These are phyloP conservation scores for Podotricha telesiphe DNA, from an alignment of 2,888 invertebrate genomes.

Conservation along the genomic window DNA sequence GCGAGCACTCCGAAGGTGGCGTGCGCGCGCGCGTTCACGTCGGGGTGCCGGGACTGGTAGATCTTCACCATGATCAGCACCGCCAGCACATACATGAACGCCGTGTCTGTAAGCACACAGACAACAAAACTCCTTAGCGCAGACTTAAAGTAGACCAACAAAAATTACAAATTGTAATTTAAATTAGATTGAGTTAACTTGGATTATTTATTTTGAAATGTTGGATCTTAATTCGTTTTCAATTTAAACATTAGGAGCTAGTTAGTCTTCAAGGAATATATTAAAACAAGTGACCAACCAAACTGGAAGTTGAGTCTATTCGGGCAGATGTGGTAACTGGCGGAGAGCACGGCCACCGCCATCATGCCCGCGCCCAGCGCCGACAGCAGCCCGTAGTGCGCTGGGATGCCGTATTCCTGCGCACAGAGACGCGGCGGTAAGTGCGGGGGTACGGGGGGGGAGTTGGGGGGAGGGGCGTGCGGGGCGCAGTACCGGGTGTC, in stretches of 20 bases:
- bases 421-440: neutral
- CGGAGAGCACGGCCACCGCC: constrained; percentile 94
- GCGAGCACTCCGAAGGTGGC: constrained; percentile 91
- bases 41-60: constrained; percentile 95
- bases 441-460: no score
- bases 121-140: neutral
- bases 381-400: constrained; percentile 93
- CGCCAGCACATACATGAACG: constrained; percentile 96
- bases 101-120: constrained; percentile 87
- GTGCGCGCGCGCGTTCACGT: constrained; percentile 93
- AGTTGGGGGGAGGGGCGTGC: no score
- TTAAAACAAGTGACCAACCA: constrained; percentile 78
- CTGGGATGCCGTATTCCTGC: constrained; percentile 89
- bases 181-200: no score
- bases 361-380: constrained; percentile 93
- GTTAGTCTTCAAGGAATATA: neutral
- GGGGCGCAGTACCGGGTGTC: constrained; percentile 56
- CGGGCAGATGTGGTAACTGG: constrained; percentile 95
- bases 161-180: no score
- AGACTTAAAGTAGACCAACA: no score
- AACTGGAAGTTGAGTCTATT: constrained; percentile 95
- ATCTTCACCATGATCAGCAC: constrained; percentile 94
- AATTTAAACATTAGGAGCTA: neutral
- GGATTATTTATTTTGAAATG: no score
- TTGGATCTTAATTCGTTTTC: no score